Base-by-base conservation (phyloP, 2,113 vertebrate genomes). In the Microcebus jonahi region DNA sequence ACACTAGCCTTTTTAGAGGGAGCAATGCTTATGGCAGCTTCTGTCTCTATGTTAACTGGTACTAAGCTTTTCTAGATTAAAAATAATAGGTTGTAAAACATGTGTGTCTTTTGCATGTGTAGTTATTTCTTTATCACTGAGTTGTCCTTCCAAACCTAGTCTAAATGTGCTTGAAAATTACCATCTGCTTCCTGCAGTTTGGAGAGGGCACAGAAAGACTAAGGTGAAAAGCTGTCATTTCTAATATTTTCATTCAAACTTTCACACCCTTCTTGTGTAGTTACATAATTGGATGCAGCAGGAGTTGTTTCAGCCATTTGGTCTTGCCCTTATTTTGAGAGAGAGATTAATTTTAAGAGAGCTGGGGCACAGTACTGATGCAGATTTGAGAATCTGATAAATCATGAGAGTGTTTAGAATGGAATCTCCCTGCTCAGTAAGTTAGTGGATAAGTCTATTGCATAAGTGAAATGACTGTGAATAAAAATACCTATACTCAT, bases 171-270 rank as follows among this genome's bases (percentile, higher is more conserved):
- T 98, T 97, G 98, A 97, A 98, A 98, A 98, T 97, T 97, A 90
- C 98, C 98, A 98, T 98, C 98, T 99, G 98, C 97, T 99, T 96
- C 95, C 95, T 96, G 97, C 97, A 98, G 96, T 98, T 96, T 98
- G 97, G 97, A 98, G 98, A 90, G 98, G 98, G 97, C 98, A 97
- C 27, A 96, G 97, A 97, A 93, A 94, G 92, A 97, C 98, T 81
- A 97, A 98, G 98, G 98, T 98, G 98, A 98, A 98, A 97, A 98
- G 97, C 98, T 98, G 98, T 98, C 98, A 96, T 96, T 96, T 98
- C 94, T 97, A 98, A 98, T 98, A 97, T 98, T 98, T 98, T 98
- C 98, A 97, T 96, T 98, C 93, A 68, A 42, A 98, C 96, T 97
- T 98, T 98, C 97, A 65, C 98, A 98, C 98, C 96, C 98, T 98